Conservation (phyloP, 2,113 vertebrate species). For the Rhombomys opimus region DNA sequence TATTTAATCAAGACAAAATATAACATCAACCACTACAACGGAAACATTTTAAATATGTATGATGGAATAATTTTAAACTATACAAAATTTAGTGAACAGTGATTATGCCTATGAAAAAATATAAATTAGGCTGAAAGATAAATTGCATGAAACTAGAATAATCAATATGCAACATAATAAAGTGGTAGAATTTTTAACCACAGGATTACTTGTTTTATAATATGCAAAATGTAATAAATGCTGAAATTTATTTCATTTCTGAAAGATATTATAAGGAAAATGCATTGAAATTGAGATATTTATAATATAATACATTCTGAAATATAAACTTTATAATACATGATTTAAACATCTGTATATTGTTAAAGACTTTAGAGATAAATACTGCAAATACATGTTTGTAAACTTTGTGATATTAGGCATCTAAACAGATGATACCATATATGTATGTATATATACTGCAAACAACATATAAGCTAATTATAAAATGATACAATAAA, state of each 20-base stretch:
- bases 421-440: neutral
- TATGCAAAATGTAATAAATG: neutral
- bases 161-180: neutral
- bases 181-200: neutral
- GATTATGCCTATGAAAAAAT: neutral
- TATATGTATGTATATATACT: neutral
- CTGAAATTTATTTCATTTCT: neutral
- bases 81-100: neutral
- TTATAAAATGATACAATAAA: neutral
- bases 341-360: neutral
- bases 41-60: neutral
- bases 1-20: neutral
- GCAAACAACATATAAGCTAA: neutral
- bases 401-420: neutral
- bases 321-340: neutral
- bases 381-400: neutral
- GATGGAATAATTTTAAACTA: neutral
- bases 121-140: neutral
- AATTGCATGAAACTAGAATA: neutral
- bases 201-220: neutral
- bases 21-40: neutral
- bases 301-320: neutral
- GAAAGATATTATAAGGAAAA: neutral
- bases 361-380: neutral
- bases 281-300: neutral